A percentile compares a stretch with the other conserved stretches of the same genome.
Conservation (phyloP, 2,888 invertebrate species). For the Ptilodon capucinus region DNA sequence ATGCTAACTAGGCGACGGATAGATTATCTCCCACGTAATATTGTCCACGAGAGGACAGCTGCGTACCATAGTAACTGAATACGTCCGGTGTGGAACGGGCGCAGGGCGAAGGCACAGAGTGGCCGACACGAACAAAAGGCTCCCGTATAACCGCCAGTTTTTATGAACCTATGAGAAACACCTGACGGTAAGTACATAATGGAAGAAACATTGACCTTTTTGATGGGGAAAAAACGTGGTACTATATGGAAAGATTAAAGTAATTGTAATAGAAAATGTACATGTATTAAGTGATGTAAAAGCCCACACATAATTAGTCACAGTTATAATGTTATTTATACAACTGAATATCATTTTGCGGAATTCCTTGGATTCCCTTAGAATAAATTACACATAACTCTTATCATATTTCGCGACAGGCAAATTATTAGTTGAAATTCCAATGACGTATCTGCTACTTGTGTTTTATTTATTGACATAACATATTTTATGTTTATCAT, state of each 20-base stretch:
- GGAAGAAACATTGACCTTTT: background rate
- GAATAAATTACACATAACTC: too few relatives aligned
- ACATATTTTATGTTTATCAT: background rate
- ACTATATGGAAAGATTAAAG: background rate
- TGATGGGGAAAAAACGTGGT: background rate
- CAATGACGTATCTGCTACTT: background rate
- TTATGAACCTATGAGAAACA: background rate
- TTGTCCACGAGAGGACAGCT: slow-evolving; percentile 22
- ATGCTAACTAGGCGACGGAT: background rate
- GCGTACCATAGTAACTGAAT: slow-evolving; percentile 36
- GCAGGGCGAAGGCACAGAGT: slow-evolving; percentile 13
- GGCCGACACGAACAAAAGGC: slow-evolving; percentile 6
- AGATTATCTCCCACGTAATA: slow-evolving; percentile 1
- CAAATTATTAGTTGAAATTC: background rate
- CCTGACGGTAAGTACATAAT: background rate
- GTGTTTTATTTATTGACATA: background rate
- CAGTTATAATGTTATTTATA: too few relatives aligned
- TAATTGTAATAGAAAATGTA: background rate
- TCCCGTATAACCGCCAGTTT: background rate
- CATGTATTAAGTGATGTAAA: too few relatives aligned
- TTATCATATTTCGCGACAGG: too few relatives aligned
- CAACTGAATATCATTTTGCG: too few relatives aligned
- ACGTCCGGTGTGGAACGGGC: slow-evolving; percentile 37
- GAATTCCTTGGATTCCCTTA: too few relatives aligned
- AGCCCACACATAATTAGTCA: too few relatives aligned